Evolutionary conservation across 2,113 vertebrate species (phyloP).

Genomic region (Corynorhinus townsendii): DNA sequence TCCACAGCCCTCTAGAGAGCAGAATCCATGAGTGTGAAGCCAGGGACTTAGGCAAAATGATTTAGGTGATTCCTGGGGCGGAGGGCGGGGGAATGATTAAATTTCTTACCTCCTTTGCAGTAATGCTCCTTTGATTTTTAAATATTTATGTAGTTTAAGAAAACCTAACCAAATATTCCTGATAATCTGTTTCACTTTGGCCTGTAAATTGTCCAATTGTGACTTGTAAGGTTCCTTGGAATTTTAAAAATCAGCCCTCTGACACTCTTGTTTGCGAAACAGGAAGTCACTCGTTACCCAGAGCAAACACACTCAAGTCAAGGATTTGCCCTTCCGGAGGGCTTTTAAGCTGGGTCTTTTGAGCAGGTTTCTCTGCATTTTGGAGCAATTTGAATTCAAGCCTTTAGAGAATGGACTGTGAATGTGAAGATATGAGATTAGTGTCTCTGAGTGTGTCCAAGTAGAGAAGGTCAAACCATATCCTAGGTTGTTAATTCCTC

Average conservation of each 20-base stretch:
- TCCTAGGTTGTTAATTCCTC: background rate
- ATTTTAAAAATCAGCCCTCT: constrained; percentile 49
- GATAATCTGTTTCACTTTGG: background rate
- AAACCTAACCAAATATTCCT: background rate
- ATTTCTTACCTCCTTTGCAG: background rate
- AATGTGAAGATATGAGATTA: background rate
- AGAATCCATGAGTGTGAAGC: background rate
- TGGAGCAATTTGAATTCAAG: background rate
- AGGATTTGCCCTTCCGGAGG: background rate
- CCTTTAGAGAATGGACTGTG: background rate
- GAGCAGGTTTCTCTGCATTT: background rate
- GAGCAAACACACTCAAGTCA: constrained; percentile 61
- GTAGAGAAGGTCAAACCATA: background rate
- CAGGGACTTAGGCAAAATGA: background rate
- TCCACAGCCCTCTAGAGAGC: background rate
- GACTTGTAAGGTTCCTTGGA: constrained; percentile 8
- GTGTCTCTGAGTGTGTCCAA: background rate
- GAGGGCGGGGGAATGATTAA: background rate
- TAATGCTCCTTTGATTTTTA: background rate
- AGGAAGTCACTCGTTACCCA: constrained; percentile 45
- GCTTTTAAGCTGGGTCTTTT: background rate
- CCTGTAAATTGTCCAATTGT: background rate
- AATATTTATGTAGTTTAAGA: background rate
- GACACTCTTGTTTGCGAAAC: constrained; percentile 43
- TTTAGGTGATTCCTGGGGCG: background rate